phyloP scores from a whole-genome alignment of 37 sponge, comb jelly and placozoan species.

The Aphrocallistes beatrix region DNA sequence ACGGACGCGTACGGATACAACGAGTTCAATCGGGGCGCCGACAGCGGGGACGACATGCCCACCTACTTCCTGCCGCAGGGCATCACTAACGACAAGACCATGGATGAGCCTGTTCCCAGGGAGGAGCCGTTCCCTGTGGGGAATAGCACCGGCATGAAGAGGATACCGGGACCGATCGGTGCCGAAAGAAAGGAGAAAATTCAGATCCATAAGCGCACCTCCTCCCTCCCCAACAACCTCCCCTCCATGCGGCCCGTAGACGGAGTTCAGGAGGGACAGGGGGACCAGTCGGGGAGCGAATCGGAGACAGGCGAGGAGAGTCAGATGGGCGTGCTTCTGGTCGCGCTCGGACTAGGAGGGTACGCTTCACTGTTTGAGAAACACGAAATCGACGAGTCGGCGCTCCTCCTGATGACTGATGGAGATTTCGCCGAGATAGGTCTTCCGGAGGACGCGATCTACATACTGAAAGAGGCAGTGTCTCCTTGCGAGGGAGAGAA shows the following conservation, averaged over 20 bases:
- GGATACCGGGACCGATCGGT: not conserved
- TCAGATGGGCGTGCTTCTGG: not conserved
- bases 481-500: not conserved
- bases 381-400: slow-evolving; percentile 75
- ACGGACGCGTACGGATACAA: not conserved
- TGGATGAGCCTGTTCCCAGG: not conserved
- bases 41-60: not conserved
- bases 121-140: not conserved
- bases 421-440: slow-evolving; percentile 75
- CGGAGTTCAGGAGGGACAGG: not conserved
- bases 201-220: not conserved
- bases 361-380: slow-evolving; percentile 22
- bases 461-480: not conserved
- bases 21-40: not conserved
- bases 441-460: slow-evolving; percentile 39
- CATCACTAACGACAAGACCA: not conserved
- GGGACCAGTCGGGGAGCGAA: not conserved
- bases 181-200: not conserved
- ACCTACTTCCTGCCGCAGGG: slow-evolving; percentile 14
- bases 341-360: not conserved
- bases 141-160: not conserved
- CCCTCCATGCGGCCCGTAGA: not conserved
- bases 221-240: slow-evolving; percentile 11
- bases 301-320: not conserved
- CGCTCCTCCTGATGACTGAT: slow-evolving; percentile 69